These are phyloP conservation scores for Hoplodrina blanda DNA, from an alignment of 2,888 invertebrate genomes.

Conservation along the genomic window DNA sequence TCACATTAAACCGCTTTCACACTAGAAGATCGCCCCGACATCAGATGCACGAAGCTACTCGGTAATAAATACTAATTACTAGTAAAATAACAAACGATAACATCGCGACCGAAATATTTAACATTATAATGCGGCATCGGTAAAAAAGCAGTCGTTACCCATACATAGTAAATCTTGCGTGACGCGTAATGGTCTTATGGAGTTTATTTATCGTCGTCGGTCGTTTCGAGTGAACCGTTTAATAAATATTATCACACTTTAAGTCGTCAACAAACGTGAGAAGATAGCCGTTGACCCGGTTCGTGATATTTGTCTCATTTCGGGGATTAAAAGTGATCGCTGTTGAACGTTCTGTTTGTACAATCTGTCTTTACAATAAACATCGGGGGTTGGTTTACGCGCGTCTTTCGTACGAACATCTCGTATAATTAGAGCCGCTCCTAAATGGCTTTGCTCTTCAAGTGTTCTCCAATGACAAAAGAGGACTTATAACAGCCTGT, in stretches of 20 bases:
- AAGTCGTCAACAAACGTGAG: conserved; percentile 90
- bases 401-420: conserved; percentile 73
- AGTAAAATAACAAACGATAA: conserved; percentile 87
- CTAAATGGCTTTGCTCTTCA: conserved; percentile 80
- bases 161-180: conserved; percentile 88
- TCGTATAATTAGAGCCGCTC: conserved; percentile 85
- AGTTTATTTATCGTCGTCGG: conserved; percentile 87
- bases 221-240: conserved; percentile 87
- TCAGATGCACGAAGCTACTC: conserved; percentile 72
- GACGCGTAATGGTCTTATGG: conserved; percentile 87
- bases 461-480: conserved; percentile 87
- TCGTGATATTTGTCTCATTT: conserved; percentile 90
- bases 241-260: conserved; percentile 90
- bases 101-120: conserved; percentile 84
- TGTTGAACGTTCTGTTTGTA: conserved; percentile 85
- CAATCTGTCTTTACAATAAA: conserved; percentile 86
- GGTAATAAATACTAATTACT: conserved; percentile 90
- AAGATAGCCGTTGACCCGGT: conserved; percentile 89
- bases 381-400: conserved; percentile 78
- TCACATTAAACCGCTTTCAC: conserved; percentile 83
- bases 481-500: conserved; percentile 78
- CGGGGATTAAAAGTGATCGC: conserved; percentile 87
- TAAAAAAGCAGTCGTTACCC: conserved; percentile 81
- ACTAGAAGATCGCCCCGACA: conserved; percentile 77
- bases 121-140: conserved; percentile 76